phyloP scores from a whole-genome alignment of 2,797 vertebrate genomes.

The Dendrocincla tyrannina region DNA sequence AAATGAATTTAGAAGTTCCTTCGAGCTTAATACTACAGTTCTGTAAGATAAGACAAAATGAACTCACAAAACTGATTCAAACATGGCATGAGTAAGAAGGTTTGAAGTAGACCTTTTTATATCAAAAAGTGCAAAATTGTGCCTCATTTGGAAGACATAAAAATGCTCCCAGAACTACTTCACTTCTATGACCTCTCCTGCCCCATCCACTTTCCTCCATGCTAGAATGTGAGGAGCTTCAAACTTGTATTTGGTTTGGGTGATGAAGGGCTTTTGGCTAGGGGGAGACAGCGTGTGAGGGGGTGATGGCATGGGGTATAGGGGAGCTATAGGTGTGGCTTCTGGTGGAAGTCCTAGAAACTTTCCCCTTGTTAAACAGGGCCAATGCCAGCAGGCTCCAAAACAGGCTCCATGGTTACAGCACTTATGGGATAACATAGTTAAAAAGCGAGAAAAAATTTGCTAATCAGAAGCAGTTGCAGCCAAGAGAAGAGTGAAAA shows the following conservation, averaged over 20 bases:
- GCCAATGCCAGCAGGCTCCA: fast-evolving
- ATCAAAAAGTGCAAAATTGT: background rate
- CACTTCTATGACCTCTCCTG: background rate
- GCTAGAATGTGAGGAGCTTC: background rate
- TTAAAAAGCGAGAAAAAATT: background rate
- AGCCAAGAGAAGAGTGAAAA: background rate
- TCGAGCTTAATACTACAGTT: background rate
- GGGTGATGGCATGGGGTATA: fast-evolving
- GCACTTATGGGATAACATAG: background rate
- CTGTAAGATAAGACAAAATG: background rate
- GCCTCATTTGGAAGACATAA: background rate
- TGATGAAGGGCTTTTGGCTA: background rate
- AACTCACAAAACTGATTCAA: background rate
- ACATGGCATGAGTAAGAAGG: fast-evolving
- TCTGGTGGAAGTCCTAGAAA: background rate
- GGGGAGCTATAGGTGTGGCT: fast-evolving
- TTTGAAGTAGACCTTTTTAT: background rate
- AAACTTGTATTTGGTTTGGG: background rate
- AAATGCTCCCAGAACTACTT: background rate
- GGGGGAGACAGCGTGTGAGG: no score
- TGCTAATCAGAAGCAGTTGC: background rate
- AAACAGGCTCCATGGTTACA: background rate
- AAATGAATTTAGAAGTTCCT: background rate
- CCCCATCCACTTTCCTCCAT: fast-evolving
- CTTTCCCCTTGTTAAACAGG: background rate